phyloP scores from a whole-genome alignment of 2,113 vertebrate genomes.

The Xerus inauris region DNA sequence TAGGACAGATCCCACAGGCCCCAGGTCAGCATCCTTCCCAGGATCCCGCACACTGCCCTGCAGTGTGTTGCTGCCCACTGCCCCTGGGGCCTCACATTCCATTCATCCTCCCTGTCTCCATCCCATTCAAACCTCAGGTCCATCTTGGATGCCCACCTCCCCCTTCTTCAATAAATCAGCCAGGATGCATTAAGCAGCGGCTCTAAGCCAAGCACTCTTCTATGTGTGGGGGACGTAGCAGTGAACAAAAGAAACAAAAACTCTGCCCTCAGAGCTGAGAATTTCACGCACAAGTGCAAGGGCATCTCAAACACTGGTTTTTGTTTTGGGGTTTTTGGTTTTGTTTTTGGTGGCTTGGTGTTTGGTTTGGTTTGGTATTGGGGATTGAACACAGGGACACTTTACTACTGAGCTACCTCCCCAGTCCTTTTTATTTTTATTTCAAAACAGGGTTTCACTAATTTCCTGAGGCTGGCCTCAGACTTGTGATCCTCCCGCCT shows the following conservation, averaged over 20 bases:
- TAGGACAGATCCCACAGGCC: background rate
- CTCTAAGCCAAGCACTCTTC: background rate
- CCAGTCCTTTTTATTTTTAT: too few species aligned
- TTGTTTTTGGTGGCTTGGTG: too few species aligned
- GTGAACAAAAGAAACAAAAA: background rate
- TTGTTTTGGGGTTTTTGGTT: too few species aligned
- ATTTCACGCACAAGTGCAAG: background rate
- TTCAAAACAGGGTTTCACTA: too few species aligned
- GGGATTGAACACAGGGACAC: too few species aligned
- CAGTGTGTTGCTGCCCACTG: rapidly evolving
- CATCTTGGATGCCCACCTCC: background rate
- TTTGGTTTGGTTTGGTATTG: too few species aligned
- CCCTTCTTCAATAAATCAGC: background rate
- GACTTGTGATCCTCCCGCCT: too few species aligned
- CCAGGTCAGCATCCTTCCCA: background rate
- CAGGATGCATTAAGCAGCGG: background rate
- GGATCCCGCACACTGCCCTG: background rate
- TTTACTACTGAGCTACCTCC: too few species aligned
- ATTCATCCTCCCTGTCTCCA: background rate
- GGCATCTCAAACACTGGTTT: too few species aligned
- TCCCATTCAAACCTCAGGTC: background rate
- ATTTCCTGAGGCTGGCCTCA: too few species aligned
- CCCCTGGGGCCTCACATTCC: background rate
- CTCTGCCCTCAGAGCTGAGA: background rate
- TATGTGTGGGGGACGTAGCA: background rate